Conservation (phyloP, 2,113 vertebrate genomes). For the Erinaceus europaeus region DNA sequence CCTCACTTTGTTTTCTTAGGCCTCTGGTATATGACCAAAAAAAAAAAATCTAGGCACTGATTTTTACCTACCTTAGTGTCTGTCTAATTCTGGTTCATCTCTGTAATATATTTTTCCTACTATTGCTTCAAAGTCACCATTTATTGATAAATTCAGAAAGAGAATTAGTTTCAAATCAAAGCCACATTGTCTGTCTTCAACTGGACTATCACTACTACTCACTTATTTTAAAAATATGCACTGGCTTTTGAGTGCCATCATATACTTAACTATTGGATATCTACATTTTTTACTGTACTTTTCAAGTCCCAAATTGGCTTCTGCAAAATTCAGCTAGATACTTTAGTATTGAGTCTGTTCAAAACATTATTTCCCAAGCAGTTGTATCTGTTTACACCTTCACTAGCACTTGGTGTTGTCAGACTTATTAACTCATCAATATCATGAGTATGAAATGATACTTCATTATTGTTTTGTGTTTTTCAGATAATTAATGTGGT, state of each 20-base stretch:
- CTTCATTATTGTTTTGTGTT: too few relatives aligned
- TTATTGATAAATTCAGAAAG: background rate
- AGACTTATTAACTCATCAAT: too few relatives aligned
- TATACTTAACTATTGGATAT: background rate
- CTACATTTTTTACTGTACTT: background rate
- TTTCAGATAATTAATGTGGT: too few relatives aligned
- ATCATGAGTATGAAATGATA: too few relatives aligned
- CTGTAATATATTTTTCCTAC: background rate
- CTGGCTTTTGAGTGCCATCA: background rate
- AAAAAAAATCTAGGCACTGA: background rate
- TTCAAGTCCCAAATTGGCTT: background rate
- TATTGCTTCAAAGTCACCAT: background rate
- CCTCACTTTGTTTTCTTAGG: background rate
- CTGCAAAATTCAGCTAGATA: background rate
- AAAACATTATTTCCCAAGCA: too few relatives aligned
- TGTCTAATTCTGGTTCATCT: background rate
- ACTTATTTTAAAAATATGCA: background rate
- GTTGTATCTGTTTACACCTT: too few relatives aligned
- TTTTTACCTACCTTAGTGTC: background rate
- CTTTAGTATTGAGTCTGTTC: background rate
- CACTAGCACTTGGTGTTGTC: too few relatives aligned
- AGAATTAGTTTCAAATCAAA: constrained; percentile 19
- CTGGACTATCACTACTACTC: background rate
- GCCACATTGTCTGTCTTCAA: background rate
- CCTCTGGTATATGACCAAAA: background rate